phyloP scores from a whole-genome alignment of 1,140 invertebrate genomes.

The Euura lappo region DNA sequence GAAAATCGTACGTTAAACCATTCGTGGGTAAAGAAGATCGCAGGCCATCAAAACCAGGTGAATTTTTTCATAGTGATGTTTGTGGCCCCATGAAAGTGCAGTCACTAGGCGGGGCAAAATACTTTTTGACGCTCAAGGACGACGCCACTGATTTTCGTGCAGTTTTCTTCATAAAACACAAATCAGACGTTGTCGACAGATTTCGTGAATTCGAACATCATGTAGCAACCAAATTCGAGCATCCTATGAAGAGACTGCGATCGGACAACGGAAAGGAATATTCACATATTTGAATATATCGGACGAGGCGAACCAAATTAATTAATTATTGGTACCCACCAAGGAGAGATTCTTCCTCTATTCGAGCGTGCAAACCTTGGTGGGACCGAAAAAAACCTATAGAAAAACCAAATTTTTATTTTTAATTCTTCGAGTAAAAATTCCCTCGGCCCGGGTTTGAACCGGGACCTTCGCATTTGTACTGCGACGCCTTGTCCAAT shows the following conservation, averaged over 20 bases:
- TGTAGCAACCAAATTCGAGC: conserved; percentile 44
- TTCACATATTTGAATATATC: too few species aligned
- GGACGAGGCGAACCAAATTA: too few species aligned
- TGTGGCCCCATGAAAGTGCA: conserved; percentile 52
- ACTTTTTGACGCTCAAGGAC: conserved; percentile 57
- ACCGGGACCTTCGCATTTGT: too few species aligned
- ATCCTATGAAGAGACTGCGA: conserved; percentile 39
- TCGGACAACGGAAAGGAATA: conserved; percentile 49
- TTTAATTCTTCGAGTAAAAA: too few species aligned
- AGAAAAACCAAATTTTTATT: too few species aligned
- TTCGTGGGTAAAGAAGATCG: conserved; percentile 29
- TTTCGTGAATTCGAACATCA: conserved; percentile 44
- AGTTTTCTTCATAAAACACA: conserved; percentile 51
- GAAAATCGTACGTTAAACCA: conserved; percentile 33
- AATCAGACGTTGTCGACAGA: conserved; percentile 46
- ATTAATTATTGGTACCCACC: too few species aligned
- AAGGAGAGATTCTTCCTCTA: too few species aligned
- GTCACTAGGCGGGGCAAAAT: conserved; percentile 45
- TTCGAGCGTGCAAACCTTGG: too few species aligned
- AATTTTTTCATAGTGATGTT: conserved; percentile 51
- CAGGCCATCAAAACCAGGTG: conserved; percentile 20
- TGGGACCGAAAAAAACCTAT: too few species aligned
- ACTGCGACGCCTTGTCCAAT: too few species aligned
- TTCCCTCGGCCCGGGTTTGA: too few species aligned
- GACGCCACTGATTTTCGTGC: conserved; percentile 50